phyloP scores from a whole-genome alignment of 37 sponge, comb jelly and placozoan species.

The Beroe ovata region DNA sequence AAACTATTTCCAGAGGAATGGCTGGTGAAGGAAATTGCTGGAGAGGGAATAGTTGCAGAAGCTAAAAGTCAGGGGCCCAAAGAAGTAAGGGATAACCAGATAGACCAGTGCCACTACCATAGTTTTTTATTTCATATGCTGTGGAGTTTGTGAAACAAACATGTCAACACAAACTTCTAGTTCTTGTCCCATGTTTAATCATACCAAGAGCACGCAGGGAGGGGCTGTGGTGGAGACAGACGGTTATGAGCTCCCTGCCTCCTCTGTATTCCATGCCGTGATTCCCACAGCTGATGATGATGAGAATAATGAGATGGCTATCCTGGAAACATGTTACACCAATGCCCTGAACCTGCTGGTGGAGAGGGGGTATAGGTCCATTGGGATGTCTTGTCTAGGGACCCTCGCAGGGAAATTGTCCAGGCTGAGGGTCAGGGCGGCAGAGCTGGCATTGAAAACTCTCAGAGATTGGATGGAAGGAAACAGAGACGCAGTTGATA shows the following conservation, averaged over 20 bases:
- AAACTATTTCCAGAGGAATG: neutral
- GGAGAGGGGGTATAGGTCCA: conserved; percentile 40
- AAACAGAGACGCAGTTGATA: neutral
- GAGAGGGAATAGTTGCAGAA: neutral
- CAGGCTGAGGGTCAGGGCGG: neutral
- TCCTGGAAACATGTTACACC: neutral
- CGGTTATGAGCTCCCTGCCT: neutral
- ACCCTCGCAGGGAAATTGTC: neutral
- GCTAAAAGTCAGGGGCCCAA: neutral
- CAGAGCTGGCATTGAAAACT: neutral
- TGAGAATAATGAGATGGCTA: neutral
- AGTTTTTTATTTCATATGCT: too few species aligned
- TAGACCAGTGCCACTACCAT: too few species aligned
- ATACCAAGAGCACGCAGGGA: neutral
- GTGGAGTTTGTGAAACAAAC: too few species aligned
- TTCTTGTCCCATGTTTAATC: too few species aligned
- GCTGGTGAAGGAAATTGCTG: neutral
- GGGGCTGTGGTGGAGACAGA: conserved; percentile 29
- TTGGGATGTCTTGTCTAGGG: conserved; percentile 20
- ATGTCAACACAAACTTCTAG: too few species aligned
- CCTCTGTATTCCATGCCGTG: neutral
- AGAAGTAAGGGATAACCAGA: neutral
- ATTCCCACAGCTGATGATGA: neutral
- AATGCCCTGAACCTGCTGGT: neutral
- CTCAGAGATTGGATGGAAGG: neutral